phyloP scores from a whole-genome alignment of 2,797 vertebrate genomes.

The Danio tinwini region DNA sequence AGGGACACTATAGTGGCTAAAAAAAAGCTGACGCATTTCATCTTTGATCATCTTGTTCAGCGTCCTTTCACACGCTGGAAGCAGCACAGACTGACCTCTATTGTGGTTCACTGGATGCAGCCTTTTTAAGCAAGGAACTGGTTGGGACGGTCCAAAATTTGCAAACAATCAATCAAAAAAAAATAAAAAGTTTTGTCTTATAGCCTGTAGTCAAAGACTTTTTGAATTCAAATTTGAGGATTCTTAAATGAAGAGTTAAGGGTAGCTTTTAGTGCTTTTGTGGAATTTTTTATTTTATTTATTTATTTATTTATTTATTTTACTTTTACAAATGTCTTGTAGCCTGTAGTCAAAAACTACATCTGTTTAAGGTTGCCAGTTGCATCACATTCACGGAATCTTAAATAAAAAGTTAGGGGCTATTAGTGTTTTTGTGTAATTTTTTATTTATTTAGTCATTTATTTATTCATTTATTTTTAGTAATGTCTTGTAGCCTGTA shows the following conservation, averaged over 20 bases:
- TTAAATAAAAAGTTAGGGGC: too few relatives aligned
- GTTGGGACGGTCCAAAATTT: conserved; percentile 33
- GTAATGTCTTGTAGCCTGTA: too few relatives aligned
- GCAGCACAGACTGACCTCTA: conserved; percentile 33
- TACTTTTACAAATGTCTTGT: too few relatives aligned
- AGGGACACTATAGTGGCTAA: conserved; percentile 50
- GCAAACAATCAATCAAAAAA: conserved; percentile 34
- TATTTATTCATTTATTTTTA: too few relatives aligned
- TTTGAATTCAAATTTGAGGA: neutral
- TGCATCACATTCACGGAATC: too few relatives aligned
- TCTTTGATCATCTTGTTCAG: conserved; percentile 56
- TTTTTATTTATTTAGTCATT: too few relatives aligned
- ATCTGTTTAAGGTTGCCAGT: too few relatives aligned
- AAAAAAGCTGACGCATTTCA: conserved; percentile 28
- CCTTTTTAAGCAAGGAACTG: conserved; percentile 1
- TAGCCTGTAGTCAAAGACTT: neutral
- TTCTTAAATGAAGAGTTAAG: neutral
- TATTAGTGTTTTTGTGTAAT: too few relatives aligned
- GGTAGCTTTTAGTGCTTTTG: too few relatives aligned
- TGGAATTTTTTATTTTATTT: too few relatives aligned
- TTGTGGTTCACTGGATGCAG: conserved; percentile 50
- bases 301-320: too few relatives aligned
- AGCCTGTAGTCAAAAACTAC: too few relatives aligned
- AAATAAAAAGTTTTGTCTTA: neutral
- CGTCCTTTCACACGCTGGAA: conserved; percentile 48